These are phyloP conservation scores for Drosophila mercatorum DNA, from an alignment of 2,888 invertebrate genomes.

Conservation along the genomic window DNA sequence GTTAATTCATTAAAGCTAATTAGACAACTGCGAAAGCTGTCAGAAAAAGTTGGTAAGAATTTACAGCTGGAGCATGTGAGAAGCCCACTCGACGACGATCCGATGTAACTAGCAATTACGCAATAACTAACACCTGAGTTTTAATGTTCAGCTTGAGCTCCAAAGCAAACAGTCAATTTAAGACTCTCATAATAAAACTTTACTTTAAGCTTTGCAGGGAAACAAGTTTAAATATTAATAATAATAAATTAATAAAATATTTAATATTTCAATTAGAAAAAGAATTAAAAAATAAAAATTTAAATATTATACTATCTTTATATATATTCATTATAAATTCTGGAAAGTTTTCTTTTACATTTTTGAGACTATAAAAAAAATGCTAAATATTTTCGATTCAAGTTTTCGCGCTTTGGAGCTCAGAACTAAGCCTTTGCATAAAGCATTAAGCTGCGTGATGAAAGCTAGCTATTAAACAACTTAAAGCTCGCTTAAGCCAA, in stretches of 20 bases:
- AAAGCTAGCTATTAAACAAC: not conserved
- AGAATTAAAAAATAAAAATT: no score
- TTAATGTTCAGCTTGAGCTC: no score
- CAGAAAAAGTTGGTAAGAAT: slow-evolving; percentile 22
- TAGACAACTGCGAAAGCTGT: slow-evolving; percentile 37
- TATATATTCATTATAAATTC: no score
- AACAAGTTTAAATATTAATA: not conserved
- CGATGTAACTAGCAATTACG: not conserved
- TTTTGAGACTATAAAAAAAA: not conserved
- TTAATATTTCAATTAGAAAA: no score
- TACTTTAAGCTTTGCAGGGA: not conserved
- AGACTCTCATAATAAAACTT: not conserved
- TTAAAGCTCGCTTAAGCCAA: not conserved
- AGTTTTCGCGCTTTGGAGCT: not conserved
- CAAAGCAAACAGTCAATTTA: fast-evolving
- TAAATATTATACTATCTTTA: no score
- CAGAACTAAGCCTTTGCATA: not conserved
- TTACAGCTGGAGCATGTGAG: slow-evolving; percentile 1
- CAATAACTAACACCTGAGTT: not conserved
- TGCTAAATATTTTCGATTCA: not conserved
- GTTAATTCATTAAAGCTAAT: slow-evolving; percentile 57
- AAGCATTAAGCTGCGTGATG: not conserved
- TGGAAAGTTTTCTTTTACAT: not conserved
- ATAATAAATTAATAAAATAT: no score
- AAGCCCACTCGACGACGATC: not conserved